Evolutionary conservation across 2,888 invertebrate genomes (phyloP).

Genomic region (Ennomos fuscantarius): DNA sequence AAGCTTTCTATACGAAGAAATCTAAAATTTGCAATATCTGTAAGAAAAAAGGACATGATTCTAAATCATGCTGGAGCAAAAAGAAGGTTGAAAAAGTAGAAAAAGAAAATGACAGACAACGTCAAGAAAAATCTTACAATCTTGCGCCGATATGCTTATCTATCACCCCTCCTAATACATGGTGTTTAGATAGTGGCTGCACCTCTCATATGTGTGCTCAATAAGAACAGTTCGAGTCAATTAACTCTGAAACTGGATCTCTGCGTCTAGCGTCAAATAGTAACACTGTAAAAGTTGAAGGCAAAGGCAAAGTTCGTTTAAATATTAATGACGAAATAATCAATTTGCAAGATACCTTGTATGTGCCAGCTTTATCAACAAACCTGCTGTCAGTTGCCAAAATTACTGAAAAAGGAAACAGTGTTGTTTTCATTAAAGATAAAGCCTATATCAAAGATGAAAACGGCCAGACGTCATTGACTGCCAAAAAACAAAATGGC

Average conservation of each 20-base stretch:
- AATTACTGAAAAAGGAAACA: constrained; percentile 14
- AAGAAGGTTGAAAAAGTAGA: too few relatives aligned
- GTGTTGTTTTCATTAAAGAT: constrained; percentile 13
- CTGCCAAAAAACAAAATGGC: too few relatives aligned
- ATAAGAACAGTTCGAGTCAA: background rate
- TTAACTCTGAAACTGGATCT: background rate
- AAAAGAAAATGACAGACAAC: background rate
- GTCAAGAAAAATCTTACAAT: background rate
- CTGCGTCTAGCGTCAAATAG: background rate
- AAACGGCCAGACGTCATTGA: too few relatives aligned
- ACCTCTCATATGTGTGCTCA: constrained; percentile 1
- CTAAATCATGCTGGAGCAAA: background rate
- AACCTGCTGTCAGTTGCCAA: constrained; percentile 18
- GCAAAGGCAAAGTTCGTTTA: constrained; percentile 2
- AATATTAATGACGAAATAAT: too few relatives aligned
- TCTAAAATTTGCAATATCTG: too few relatives aligned
- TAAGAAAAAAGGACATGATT: too few relatives aligned
- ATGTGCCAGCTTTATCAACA: constrained; percentile 18
- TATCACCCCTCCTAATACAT: background rate
- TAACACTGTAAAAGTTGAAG: background rate
- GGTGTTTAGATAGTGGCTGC: constrained; percentile 5
- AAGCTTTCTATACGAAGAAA: too few relatives aligned
- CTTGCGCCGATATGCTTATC: background rate
- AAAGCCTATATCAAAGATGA: constrained; percentile 14
- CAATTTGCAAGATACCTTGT: too few relatives aligned